Conservation (phyloP, 2,113 vertebrate species). For the Chaetorhynchus papuensis region DNA sequence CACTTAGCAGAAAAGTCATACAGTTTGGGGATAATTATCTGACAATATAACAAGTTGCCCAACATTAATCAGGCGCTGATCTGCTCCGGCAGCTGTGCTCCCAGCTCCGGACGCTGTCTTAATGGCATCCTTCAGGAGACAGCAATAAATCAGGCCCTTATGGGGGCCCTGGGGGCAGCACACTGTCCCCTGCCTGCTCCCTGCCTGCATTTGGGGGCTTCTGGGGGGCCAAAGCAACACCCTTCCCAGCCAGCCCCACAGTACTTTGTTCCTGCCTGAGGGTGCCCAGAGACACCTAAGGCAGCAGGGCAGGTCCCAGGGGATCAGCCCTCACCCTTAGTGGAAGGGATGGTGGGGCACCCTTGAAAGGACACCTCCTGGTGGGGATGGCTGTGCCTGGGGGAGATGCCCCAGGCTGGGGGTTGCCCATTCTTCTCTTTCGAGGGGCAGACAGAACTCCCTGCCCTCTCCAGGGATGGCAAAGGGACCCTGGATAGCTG, state of each 20-base stretch:
- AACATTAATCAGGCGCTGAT: slow-evolving; percentile 67
- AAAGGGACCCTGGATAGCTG: background rate
- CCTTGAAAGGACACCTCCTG: background rate
- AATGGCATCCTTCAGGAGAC: background rate
- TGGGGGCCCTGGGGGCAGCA: background rate
- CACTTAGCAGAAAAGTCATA: slow-evolving; percentile 70
- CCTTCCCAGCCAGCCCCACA: rapidly evolving
- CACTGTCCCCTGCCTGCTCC: background rate
- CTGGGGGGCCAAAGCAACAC: background rate
- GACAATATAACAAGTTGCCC: slow-evolving; percentile 74
- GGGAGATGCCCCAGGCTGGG: background rate
- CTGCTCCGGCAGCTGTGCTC: slow-evolving; percentile 56
- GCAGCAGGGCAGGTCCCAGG: background rate
- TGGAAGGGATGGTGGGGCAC: background rate
- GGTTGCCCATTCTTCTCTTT: background rate
- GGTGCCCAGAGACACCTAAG: rapidly evolving
- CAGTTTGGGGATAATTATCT: slow-evolving; percentile 74
- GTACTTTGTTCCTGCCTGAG: background rate
- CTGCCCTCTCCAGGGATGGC: background rate
- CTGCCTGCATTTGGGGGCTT: background rate
- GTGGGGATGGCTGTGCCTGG: rapidly evolving
- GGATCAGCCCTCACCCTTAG: background rate
- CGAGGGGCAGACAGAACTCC: background rate
- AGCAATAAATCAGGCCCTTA: slow-evolving; percentile 7
- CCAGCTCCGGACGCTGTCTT: background rate